phyloP scores from a whole-genome alignment of 2,797 vertebrate genomes.

The Adelosebastes latens region DNA sequence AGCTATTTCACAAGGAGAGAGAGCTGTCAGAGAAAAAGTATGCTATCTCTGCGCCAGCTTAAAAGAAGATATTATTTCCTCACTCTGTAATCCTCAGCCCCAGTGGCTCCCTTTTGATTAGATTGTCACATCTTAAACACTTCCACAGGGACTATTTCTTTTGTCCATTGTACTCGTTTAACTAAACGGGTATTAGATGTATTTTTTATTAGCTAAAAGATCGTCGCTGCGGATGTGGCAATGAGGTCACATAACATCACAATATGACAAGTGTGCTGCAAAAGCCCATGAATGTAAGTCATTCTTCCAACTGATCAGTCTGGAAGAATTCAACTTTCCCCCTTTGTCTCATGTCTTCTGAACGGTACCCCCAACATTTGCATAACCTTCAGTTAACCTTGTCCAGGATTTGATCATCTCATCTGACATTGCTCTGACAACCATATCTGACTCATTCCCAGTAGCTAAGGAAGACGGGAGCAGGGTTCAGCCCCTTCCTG shows the following conservation, averaged over 20 bases:
- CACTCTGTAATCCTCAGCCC: slow-evolving; percentile 67
- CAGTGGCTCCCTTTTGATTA: slow-evolving; percentile 74
- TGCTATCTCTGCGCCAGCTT: slow-evolving; percentile 68
- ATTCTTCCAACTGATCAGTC: slow-evolving; percentile 42
- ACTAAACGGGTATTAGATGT: slow-evolving; percentile 58
- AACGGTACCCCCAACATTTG: slow-evolving; percentile 46
- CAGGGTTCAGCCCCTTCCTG: slow-evolving; percentile 58
- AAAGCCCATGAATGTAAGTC: slow-evolving; percentile 37
- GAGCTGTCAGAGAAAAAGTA: slow-evolving; percentile 73
- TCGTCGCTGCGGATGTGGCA: slow-evolving; percentile 35
- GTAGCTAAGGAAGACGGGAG: slow-evolving; percentile 56
- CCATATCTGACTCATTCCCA: slow-evolving; percentile 73
- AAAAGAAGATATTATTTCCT: slow-evolving; percentile 79
- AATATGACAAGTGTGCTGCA: slow-evolving; percentile 21
- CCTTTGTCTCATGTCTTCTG: slow-evolving; percentile 32
- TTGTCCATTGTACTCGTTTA: slow-evolving; percentile 62
- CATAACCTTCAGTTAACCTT: slow-evolving; percentile 68
- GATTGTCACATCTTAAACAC: slow-evolving; percentile 71
- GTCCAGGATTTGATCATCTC: slow-evolving; percentile 78
- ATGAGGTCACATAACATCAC: slow-evolving; percentile 34
- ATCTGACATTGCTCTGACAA: slow-evolving; percentile 79
- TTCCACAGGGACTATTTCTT: slow-evolving; percentile 60
- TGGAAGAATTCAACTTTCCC: slow-evolving; percentile 47
- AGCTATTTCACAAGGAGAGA: slow-evolving; percentile 79
- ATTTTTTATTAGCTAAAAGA: slow-evolving; percentile 50